phyloP scores from a whole-genome alignment of 2,888 invertebrate genomes.

The Eilema caniola region DNA sequence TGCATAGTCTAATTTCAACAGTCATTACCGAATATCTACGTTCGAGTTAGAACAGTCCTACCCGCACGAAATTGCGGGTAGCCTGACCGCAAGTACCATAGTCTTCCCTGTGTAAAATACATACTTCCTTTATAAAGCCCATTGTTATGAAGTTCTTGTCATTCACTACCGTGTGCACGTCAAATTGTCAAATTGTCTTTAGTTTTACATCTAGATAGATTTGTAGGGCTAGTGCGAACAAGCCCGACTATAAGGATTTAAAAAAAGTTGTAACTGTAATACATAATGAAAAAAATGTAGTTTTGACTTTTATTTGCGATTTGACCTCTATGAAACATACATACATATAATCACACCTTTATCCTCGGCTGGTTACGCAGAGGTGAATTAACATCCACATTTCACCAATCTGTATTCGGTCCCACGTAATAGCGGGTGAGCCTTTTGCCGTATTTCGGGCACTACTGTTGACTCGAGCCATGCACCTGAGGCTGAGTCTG shows the following conservation, averaged over 20 bases:
- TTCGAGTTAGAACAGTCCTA: not conserved
- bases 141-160: conserved; percentile 20
- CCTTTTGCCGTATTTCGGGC: no score
- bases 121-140: not conserved
- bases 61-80: not conserved
- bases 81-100: not conserved
- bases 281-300: conserved; percentile 31
- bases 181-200: conserved; percentile 21
- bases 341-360: no score
- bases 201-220: conserved; percentile 34
- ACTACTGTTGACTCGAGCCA: no score
- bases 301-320: conserved; percentile 10
- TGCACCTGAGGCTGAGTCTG: no score
- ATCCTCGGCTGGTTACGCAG: not conserved
- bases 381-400: not conserved
- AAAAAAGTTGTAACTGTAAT: conserved; percentile 36
- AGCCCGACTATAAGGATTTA: conserved; percentile 32
- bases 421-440: no score
- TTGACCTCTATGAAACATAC: no score
- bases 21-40: not conserved
- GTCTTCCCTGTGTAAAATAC: not conserved
- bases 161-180: conserved; percentile 24
- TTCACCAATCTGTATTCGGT: no score
- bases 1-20: not conserved
- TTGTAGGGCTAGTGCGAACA: conserved; percentile 37